A percentile compares a stretch with the other conserved stretches of the same genome.
Conservation (phyloP, 2,113 vertebrate genomes). For the Heterocephalus glaber region DNA sequence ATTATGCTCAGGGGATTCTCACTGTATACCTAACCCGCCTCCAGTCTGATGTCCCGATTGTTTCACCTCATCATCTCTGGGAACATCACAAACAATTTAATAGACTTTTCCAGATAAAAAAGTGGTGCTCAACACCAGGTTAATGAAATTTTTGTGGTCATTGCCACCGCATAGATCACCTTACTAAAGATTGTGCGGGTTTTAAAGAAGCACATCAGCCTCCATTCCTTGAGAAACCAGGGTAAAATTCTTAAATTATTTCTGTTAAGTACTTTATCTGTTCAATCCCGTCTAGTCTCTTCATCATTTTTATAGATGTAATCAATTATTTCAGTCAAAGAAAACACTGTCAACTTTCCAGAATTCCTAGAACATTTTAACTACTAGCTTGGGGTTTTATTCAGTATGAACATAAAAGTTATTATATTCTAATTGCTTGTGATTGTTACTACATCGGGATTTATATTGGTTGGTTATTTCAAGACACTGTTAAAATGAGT, state of each 20-base stretch:
- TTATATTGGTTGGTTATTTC: conserved; percentile 82
- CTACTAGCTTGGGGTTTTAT: conserved; percentile 76
- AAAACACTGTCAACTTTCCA: conserved; percentile 72
- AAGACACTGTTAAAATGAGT: conserved; percentile 78
- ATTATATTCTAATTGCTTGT: conserved; percentile 81
- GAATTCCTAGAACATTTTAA: conserved; percentile 77
- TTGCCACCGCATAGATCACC: neutral
- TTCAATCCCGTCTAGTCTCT: conserved; percentile 48
- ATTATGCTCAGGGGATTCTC: neutral
- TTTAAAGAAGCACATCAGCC: conserved; percentile 45
- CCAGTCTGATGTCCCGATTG: neutral
- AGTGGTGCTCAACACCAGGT: conserved; percentile 1
- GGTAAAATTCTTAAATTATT: conserved; percentile 60
- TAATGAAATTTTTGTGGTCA: conserved; percentile 61
- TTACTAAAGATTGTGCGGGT: conserved; percentile 25
- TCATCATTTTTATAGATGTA: conserved; percentile 69
- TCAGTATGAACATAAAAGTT: conserved; percentile 74
- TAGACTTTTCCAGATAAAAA: conserved; percentile 35
- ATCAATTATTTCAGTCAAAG: conserved; percentile 79
- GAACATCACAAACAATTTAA: neutral
- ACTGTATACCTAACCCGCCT: neutral
- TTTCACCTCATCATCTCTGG: conserved; percentile 38
- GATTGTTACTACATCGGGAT: conserved; percentile 79
- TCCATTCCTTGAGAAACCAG: conserved; percentile 38
- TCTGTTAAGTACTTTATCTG: conserved; percentile 65